Conservation (phyloP, 2,888 invertebrate species). For the Hydrotaea diabolus region DNA sequence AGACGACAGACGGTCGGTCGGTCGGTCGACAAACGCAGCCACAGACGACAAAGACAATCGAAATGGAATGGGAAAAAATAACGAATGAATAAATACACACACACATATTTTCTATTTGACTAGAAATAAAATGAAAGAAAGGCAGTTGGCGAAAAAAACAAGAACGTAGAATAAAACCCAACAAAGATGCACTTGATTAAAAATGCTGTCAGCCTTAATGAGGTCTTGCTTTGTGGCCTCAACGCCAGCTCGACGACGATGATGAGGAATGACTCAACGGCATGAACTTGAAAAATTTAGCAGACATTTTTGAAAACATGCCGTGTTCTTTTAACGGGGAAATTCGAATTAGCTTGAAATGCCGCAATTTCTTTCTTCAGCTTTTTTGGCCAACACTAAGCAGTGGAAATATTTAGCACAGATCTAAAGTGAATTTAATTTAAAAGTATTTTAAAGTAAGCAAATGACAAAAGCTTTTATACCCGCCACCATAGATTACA, state of each 20-base stretch:
- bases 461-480: no score
- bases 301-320: background rate
- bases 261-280: background rate
- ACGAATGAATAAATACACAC: background rate
- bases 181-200: constrained; percentile 63
- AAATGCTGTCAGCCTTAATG: constrained; percentile 64
- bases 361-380: background rate
- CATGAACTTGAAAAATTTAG: constrained; percentile 32
- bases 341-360: constrained; percentile 4
- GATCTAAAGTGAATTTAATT: background rate
- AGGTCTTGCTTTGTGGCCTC: constrained; percentile 22
- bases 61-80: constrained; percentile 2
- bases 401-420: background rate
- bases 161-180: background rate
- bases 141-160: background rate
- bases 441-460: no score
- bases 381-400: background rate
- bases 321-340: background rate
- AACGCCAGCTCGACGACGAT: background rate
- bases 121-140: background rate
- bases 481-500: no score
- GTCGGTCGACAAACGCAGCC: background rate
- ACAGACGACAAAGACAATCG: constrained; percentile 26
- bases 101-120: background rate
- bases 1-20: no score